Evolutionary conservation across 2,113 vertebrate species (phyloP).

Genomic region (Aphelocoma coerulescens): DNA sequence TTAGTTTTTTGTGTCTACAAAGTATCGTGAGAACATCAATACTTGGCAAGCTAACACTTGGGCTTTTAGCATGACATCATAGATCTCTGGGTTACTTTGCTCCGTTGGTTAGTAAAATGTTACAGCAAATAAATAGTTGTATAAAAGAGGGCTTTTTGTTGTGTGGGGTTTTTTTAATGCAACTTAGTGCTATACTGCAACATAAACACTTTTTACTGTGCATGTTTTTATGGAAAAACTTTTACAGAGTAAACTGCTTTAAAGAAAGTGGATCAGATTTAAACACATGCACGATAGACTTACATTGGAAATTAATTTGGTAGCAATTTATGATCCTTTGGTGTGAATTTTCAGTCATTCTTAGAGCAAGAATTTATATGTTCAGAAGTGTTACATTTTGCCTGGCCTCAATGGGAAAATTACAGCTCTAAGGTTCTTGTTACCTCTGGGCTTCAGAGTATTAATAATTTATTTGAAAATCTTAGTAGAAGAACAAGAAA

Average conservation of each 20-base stretch:
- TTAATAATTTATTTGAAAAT: not conserved
- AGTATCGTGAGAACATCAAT: conserved; percentile 43
- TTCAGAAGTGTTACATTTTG: not conserved
- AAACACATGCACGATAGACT: not conserved
- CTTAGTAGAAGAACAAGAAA: not conserved
- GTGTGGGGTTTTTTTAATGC: not conserved
- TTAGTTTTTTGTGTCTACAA: conserved; percentile 5
- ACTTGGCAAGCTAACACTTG: conserved; percentile 32
- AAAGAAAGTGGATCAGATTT: not conserved
- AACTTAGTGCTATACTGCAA: not conserved
- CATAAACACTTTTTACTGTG: not conserved
- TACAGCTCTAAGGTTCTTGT: not conserved
- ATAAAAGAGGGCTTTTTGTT: not conserved
- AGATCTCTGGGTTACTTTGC: not conserved
- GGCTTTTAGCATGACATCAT: conserved; percentile 15
- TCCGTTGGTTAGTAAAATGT: not conserved
- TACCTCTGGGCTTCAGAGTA: not conserved
- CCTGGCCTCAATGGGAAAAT: not conserved
- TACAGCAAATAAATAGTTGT: conserved; percentile 32
- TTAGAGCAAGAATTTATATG: not conserved
- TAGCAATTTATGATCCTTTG: not conserved
- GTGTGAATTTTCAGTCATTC: not conserved
- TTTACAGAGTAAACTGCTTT: conserved; percentile 5
- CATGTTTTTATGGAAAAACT: not conserved
- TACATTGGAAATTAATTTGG: conserved; percentile 1